Conservation (phyloP, 2,113 vertebrate genomes). For the Turdus rufiventris region DNA sequence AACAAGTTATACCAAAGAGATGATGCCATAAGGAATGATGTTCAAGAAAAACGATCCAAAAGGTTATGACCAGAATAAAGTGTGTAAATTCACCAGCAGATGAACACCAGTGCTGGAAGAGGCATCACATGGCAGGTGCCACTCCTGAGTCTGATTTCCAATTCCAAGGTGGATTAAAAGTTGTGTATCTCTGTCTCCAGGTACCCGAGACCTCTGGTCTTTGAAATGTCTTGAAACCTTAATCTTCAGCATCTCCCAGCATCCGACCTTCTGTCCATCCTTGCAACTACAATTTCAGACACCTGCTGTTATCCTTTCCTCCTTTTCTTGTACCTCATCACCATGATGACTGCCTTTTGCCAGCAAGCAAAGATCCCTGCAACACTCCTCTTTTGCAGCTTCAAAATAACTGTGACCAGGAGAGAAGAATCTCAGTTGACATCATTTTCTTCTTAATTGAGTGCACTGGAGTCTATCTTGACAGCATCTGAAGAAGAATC, state of each 20-base stretch:
- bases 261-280: neutral
- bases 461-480: neutral
- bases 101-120: neutral
- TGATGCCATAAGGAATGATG: neutral
- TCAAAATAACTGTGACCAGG: neutral
- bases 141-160: neutral
- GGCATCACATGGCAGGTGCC: neutral
- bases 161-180: neutral
- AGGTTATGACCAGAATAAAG: neutral
- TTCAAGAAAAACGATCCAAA: neutral
- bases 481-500: slow-evolving; percentile 31
- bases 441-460: neutral
- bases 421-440: neutral
- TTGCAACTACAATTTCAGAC: neutral
- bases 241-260: neutral
- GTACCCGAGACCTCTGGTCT: neutral
- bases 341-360: neutral
- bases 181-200: neutral
- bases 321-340: neutral
- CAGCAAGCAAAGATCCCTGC: neutral
- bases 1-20: neutral
- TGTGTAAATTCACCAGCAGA: neutral
- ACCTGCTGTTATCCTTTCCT: neutral
- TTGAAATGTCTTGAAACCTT: neutral
- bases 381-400: neutral